Conservation (phyloP, 37 sponge, comb jelly and placozoan species). For the Theonella swinhoei region DNA sequence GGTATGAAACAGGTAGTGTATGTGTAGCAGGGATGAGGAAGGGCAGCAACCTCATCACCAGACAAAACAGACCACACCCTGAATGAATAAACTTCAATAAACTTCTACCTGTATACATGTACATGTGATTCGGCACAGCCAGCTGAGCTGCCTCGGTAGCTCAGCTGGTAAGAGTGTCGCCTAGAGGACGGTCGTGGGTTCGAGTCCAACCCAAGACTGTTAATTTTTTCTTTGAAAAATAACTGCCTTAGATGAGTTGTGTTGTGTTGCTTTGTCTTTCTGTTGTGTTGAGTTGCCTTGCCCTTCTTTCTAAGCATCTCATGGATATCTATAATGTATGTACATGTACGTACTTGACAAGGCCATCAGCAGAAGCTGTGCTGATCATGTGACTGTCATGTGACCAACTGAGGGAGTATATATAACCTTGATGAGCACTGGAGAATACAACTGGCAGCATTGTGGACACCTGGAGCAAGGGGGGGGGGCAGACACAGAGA, state of each 20-base stretch:
- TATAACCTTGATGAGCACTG: slow-evolving; percentile 62
- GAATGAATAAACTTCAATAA: neutral
- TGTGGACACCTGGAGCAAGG: slow-evolving; percentile 23
- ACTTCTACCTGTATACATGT: neutral
- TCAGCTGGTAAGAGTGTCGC: too few relatives aligned
- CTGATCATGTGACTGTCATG: slow-evolving; percentile 39
- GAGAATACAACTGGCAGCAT: neutral
- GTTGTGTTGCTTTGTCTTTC: too few relatives aligned
- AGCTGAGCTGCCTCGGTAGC: too few relatives aligned
- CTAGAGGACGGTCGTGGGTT: too few relatives aligned
- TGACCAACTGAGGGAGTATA: slow-evolving; percentile 83
- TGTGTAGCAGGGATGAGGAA: slow-evolving; percentile 92
- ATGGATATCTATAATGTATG: too few relatives aligned
- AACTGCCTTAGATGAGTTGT: too few relatives aligned
- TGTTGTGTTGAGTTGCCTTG: too few relatives aligned
- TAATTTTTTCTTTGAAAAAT: too few relatives aligned
- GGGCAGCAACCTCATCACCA: neutral
- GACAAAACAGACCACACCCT: neutral
- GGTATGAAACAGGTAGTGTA: slow-evolving; percentile 58
- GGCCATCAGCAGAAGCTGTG: slow-evolving; percentile 84
- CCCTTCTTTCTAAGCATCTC: too few relatives aligned
- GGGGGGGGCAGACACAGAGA: too few relatives aligned
- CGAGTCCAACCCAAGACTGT: too few relatives aligned
- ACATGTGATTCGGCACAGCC: too few relatives aligned
- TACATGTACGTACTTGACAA: slow-evolving; percentile 72